Evolutionary conservation across 2,888 invertebrate genomes (phyloP).

Genomic region (Colletes collaris): DNA sequence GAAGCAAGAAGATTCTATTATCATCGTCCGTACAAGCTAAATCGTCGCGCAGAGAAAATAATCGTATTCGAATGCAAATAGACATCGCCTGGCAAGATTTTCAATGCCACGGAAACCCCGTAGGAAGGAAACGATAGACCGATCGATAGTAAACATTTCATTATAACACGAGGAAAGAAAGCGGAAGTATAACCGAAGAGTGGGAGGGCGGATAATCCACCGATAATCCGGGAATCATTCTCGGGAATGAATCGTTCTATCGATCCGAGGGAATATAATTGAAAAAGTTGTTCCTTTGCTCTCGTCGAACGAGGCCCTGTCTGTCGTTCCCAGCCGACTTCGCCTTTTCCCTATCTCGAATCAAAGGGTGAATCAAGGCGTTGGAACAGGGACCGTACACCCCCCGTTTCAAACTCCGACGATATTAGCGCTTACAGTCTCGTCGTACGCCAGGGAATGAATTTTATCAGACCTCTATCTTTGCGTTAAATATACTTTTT

Average conservation of each 20-base stretch:
- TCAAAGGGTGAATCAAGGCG: constrained; percentile 50
- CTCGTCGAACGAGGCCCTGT: constrained; percentile 55
- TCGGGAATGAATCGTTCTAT: constrained; percentile 69
- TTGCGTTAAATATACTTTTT: too few species aligned
- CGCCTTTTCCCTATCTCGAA: constrained; percentile 47
- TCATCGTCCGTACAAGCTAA: too few species aligned
- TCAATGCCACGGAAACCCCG: not conserved
- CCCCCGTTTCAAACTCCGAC: constrained; percentile 68
- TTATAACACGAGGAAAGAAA: constrained; percentile 63
- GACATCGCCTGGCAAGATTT: not conserved
- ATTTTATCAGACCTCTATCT: not conserved
- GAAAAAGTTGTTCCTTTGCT: constrained; percentile 73
- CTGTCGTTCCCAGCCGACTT: constrained; percentile 62
- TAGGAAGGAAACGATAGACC: constrained; percentile 44
- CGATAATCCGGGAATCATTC: constrained; percentile 73
- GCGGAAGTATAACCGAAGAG: constrained; percentile 39
- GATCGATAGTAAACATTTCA: constrained; percentile 68
- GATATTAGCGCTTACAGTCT: constrained; percentile 40
- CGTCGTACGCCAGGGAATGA: not conserved
- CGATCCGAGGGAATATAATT: constrained; percentile 73
- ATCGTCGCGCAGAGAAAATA: too few species aligned
- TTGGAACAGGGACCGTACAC: constrained; percentile 15
- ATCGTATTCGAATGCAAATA: too few species aligned
- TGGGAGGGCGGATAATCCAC: constrained; percentile 61
- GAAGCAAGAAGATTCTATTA: too few species aligned